phyloP scores from a whole-genome alignment of 2,113 vertebrate species.

The Mugil cephalus region DNA sequence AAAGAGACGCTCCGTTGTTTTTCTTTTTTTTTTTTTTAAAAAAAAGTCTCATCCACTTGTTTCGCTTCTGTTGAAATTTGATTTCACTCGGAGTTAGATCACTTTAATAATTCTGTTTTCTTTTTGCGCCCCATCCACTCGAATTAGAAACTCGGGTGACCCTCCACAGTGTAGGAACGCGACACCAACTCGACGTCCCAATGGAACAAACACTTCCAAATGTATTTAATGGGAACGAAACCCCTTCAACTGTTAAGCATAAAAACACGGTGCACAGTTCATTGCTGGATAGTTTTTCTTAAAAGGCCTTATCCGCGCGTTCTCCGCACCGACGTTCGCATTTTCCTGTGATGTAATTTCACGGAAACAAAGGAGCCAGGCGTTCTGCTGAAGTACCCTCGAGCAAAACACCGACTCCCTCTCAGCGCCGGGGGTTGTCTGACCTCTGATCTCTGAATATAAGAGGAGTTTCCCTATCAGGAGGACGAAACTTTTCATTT shows the following conservation, averaged over 20 bases:
- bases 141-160: neutral
- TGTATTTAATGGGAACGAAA: too few relatives aligned
- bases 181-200: neutral
- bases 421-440: neutral
- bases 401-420: conserved; percentile 11
- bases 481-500: neutral
- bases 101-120: neutral
- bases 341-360: neutral
- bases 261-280: neutral
- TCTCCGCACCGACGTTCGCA: neutral
- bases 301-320: conserved; percentile 44
- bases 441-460: conserved; percentile 9
- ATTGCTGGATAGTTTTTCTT: neutral
- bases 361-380: neutral
- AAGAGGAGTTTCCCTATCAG: neutral
- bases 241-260: too few relatives aligned
- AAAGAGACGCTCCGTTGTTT: too few relatives aligned
- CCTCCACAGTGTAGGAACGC: neutral
- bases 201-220: neutral
- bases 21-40: too few relatives aligned
- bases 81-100: too few relatives aligned
- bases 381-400: conserved; percentile 17
- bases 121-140: conserved; percentile 4
- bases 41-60: too few relatives aligned
- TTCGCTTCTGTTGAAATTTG: too few relatives aligned